Conservation (phyloP, 1,140 invertebrate species). For the Paraescarpia echinospica region DNA sequence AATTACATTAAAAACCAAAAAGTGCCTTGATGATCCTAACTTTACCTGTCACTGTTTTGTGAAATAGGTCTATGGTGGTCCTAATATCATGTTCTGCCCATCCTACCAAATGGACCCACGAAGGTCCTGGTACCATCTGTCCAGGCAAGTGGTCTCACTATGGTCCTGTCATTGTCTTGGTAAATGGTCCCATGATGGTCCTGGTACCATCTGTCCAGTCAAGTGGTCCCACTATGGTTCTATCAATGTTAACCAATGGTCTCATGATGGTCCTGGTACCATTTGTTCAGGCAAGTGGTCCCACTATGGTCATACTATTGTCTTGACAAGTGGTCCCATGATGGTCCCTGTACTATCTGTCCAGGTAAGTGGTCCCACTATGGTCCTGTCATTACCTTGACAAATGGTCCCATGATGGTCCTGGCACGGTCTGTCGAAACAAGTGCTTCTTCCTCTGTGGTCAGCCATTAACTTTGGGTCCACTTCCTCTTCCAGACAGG, state of each 20-base stretch:
- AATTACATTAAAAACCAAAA: too few relatives aligned
- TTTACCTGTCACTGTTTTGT: too few relatives aligned
- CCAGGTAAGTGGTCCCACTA: neutral
- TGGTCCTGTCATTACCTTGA: too few relatives aligned
- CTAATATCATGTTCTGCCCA: neutral
- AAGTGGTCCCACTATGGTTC: neutral
- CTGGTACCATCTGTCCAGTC: neutral
- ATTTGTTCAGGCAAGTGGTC: neutral
- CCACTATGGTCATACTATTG: too few relatives aligned
- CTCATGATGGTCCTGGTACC: neutral
- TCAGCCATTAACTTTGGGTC: neutral
- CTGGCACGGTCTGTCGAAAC: neutral
- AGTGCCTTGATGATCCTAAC: too few relatives aligned
- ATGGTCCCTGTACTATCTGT: too few relatives aligned
- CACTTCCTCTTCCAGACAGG: neutral
- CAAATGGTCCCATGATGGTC: neutral
- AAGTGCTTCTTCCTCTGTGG: neutral
- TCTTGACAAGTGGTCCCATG: too few relatives aligned
- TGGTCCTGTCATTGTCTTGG: too few relatives aligned
- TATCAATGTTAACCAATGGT: neutral
- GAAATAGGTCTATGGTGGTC: neutral
- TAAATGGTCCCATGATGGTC: too few relatives aligned
- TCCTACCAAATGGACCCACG: neutral
- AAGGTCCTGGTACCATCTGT: neutral
- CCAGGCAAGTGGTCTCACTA: neutral